Evolutionary conservation across 2,797 vertebrate genomes (phyloP), one percentile per base, ranked within the genome.

Genomic region (Prionace glauca): DNA sequence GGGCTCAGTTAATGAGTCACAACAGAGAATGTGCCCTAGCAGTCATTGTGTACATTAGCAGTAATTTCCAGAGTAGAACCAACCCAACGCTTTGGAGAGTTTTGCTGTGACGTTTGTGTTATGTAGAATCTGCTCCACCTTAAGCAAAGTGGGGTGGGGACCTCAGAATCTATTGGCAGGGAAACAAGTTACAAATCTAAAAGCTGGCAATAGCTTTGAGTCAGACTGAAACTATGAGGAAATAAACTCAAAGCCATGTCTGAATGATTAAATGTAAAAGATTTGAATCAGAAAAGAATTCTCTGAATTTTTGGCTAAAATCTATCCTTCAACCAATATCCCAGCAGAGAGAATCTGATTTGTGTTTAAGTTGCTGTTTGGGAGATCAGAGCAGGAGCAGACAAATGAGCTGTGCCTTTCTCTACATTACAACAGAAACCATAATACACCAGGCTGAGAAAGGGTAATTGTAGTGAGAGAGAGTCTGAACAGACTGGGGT

Each of bases 61-160:
- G 20, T 20, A 2, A 69, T 11, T 65, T 18, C 0, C 16, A 7
- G 29, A 62, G 16, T 32, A 65, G 88, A 26, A n/a, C 9, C 65
- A 0, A n/a, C n/a, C 36, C 62, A 18, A 3, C 2, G 3, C 62
- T 36, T 36, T 67, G n/a, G 87, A 14, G 32, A 90, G 3, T n/a
- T 60, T n/a, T 16, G 1, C 10, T 84, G 12, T 45, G 41, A 45
- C 0, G 7, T 84, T 84, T 45, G 81, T 84, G 62, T 65, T 24
- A 18, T 69, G 65, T 69, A 36, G 62, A 92, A 41, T 22, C n/a
- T 92, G 62, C 65, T 65, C 60, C 93, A 50, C 93, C 93, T 95
- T 95, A 0, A 95, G 45, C 45, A 95, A 95, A 95, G 45, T 50
- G 14, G 20, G 93, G 93, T 95, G 93, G 93, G n/a, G 29, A n/a